These are phyloP conservation scores for Okamejei kenojei DNA, from an alignment of 2,797 vertebrate genomes.

Conservation along the genomic window DNA sequence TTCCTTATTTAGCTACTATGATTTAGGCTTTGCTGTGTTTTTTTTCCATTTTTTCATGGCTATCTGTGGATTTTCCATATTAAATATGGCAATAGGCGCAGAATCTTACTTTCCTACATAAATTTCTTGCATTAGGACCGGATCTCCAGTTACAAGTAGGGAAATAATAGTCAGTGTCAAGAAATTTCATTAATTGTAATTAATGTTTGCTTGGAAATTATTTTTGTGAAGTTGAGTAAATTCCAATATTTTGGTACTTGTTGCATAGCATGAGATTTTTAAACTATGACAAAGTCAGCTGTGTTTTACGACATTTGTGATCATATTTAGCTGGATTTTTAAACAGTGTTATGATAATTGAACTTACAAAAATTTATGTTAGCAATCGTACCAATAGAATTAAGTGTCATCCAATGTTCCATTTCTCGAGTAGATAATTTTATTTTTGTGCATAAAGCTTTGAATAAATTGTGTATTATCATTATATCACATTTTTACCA, in stretches of 20 bases:
- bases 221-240: neutral
- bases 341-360: neutral
- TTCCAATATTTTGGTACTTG: neutral
- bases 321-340: neutral
- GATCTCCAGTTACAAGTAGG: neutral
- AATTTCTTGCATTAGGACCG: neutral
- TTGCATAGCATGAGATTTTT: neutral
- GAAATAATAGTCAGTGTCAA: neutral
- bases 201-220: slow-evolving; percentile 4
- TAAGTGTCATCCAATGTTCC: neutral
- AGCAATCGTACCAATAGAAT: neutral
- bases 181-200: slow-evolving; percentile 1
- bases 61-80: neutral
- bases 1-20: neutral
- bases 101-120: neutral
- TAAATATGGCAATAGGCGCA: neutral
- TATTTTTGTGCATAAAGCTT: neutral
- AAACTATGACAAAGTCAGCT: neutral
- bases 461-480: neutral
- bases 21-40: neutral
- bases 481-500: slow-evolving; percentile 21
- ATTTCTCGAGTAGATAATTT: slow-evolving; percentile 17
- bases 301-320: neutral
- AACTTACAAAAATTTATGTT: neutral
- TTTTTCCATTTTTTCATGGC: neutral